Base-by-base conservation (phyloP, 2,888 invertebrate genomes). In the Copidosoma aretas region DNA sequence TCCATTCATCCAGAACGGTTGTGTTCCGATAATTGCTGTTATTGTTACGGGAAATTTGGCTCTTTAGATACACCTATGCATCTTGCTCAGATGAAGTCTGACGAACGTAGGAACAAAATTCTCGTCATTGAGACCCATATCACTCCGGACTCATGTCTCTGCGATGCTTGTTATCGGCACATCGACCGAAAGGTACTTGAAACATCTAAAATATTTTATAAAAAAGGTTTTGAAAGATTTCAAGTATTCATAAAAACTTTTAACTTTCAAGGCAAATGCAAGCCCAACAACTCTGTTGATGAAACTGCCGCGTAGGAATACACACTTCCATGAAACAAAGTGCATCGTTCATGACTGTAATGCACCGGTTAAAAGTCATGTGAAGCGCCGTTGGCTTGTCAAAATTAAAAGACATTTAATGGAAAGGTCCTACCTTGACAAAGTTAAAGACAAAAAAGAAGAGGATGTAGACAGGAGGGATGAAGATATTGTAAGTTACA, bases 11-110 rank as follows among this genome's bases (percentile, higher is more conserved):
- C 93, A 0, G 93, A 90, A 0, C 85, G 93, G 14, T 84, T 93
- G 61, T 94, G 94, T 80, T 90, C 91, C 81, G 93, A 94, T 84
- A 93, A 93, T 77, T 94, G 94, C 80, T 91, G 91, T 79, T 93
- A 93, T 81, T 94, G 94, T 79, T 93, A 93, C 67, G 93, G 93
- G 14, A 94, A 93, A 83, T 94, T 94, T 77, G 94, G 94, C 0
- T 87, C 93, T 0, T 90, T 93, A 73, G 94, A 94, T 78, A 94
- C 94, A 0, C 94, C 94, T 0, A 93, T 93, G 84, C 94, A 94
- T 80, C 91, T 94, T 62, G 94, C 93, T 0, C 93, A 93, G 84
- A 91, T 94, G 82, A 94, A 94, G 76, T 92, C 92, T 63, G 86
- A 88, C 1, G 93, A 93, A 70, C 84, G 93, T n/a, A 93, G 93